Evolutionary conservation across 2,888 invertebrate genomes (phyloP), one percentile per base, ranked within the genome.

Genomic region (Villa cingulata): DNA sequence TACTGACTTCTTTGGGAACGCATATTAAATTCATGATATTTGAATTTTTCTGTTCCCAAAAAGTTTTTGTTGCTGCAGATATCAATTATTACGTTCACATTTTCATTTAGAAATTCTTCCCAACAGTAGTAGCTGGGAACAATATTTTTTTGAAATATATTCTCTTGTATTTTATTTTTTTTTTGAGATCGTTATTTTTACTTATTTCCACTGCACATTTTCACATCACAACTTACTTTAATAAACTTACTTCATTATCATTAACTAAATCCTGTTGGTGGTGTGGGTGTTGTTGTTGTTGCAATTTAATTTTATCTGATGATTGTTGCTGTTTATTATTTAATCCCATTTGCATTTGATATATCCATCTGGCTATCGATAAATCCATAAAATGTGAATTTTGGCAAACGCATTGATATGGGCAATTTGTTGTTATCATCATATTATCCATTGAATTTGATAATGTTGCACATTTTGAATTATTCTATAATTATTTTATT

Each of bases 351-450:
- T 59, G 58, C 59, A 62, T 58, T 44, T 58, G 55, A 45, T 62
- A 61, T 32, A 73, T 71, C 66, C 74, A 76, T 57, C 73, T 65
- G 29, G 73, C 70, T 50, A 77, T 72, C 42, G 76, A 70, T 41
- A 75, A 66, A 60, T 77, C 76, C 53, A 66, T 68, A 51, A 75
- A 70, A 54, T 73, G 72, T 48, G 74, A 72, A 56, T 73, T 63
- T 51, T 74, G 70, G 54, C 77, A 77, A n/a, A 72, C 72, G 54
- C 77, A 77, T 38, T 70, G 67, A 39, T 59, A 55, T 17, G 76
- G 76, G 54, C 77, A 77, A 46, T 56, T 61, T 15, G 63, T 12
- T 2, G 29, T 32, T 32, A n/a, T 32, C 29, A 23, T 23, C 23
- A 23, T 6, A 23, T 23, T 23, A 23, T 6, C 29, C 12, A 12